Evolutionary conservation across 2,797 vertebrate genomes (phyloP).

Genomic region (Lophotriccus pileatus): DNA sequence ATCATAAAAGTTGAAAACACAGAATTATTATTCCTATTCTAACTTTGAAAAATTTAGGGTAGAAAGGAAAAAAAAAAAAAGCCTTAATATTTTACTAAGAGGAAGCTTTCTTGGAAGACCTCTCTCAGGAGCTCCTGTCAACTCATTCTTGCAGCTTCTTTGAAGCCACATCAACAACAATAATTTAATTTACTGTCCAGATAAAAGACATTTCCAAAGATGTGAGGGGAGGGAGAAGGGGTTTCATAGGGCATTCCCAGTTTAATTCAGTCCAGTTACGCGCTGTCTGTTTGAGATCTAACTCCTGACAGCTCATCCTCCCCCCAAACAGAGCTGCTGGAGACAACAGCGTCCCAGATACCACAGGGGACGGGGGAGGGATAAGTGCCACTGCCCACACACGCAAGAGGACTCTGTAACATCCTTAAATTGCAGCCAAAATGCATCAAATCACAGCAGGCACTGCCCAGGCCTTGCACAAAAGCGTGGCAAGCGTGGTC

Average conservation of each 20-base stretch:
- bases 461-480: neutral
- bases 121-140: neutral
- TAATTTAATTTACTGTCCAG: conserved; percentile 15
- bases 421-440: neutral
- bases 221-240: neutral
- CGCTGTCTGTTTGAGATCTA: neutral
- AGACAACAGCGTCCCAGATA: neutral
- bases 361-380: neutral
- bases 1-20: neutral
- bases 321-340: neutral
- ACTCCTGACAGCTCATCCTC: neutral
- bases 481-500: rapidly evolving
- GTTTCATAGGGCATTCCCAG: neutral
- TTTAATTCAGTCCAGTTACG: conserved; percentile 22
- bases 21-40: neutral
- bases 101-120: neutral
- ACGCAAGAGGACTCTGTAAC: neutral
- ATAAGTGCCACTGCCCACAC: neutral
- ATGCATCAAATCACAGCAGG: neutral
- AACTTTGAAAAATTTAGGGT: neutral
- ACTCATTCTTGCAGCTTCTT: neutral
- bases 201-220: conserved; percentile 20
- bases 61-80: neutral
- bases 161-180: neutral
- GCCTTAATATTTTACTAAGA: neutral